Evolutionary conservation across 2,797 vertebrate genomes (phyloP).

Genomic region (Lagocephalus sceleratus): DNA sequence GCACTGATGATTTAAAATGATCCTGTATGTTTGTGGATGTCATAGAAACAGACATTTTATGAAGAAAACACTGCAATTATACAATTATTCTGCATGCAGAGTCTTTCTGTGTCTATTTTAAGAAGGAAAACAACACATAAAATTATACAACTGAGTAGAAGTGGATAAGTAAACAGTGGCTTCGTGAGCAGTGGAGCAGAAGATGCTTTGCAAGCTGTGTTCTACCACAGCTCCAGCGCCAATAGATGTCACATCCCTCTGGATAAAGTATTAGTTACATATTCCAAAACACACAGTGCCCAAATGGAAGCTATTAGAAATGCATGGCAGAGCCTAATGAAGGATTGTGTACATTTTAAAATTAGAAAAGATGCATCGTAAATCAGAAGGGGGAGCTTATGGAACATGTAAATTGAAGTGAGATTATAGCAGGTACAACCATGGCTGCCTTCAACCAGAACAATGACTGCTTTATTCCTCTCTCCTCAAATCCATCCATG

Average conservation of each 20-base stretch:
- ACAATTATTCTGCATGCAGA: conserved; percentile 35
- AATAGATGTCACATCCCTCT: conserved; percentile 22
- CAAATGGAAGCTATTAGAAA: conserved; percentile 50
- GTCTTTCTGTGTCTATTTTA: conserved; percentile 12
- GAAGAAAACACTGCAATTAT: conserved; percentile 19
- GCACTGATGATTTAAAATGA: too few species aligned
- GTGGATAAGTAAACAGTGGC: neutral
- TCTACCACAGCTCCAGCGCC: conserved; percentile 38
- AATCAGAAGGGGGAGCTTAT: conserved; percentile 22
- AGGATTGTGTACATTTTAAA: conserved; percentile 45
- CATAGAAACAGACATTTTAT: too few species aligned
- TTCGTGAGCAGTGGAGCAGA: conserved; percentile 28
- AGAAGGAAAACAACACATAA: conserved; percentile 1
- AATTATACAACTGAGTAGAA: neutral
- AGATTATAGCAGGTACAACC: conserved; percentile 20
- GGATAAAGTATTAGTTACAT: conserved; percentile 46
- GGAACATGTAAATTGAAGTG: conserved; percentile 19
- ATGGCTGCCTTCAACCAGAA: too few species aligned
- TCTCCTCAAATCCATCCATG: too few species aligned
- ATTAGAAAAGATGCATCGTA: conserved; percentile 31
- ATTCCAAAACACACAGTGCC: conserved; percentile 29
- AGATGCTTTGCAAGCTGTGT: conserved; percentile 30
- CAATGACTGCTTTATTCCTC: too few species aligned
- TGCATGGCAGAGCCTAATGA: conserved; percentile 47
- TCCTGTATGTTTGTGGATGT: too few species aligned